phyloP scores from a whole-genome alignment of 2,888 invertebrate genomes.

The Athrips mouffetella region DNA sequence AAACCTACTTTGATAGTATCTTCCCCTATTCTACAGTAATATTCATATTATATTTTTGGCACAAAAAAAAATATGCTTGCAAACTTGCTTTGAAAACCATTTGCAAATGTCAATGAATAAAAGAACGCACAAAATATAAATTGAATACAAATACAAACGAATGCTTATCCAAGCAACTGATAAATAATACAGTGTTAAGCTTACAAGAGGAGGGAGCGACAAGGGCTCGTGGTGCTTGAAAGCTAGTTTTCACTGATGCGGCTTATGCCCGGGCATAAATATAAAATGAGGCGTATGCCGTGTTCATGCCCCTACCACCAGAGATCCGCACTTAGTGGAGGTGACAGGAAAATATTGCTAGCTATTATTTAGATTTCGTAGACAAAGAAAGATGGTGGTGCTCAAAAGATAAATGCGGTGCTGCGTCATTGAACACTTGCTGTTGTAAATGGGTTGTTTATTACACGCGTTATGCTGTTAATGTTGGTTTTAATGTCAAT shows the following conservation, averaged over 20 bases:
- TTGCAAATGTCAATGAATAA: constrained; percentile 1
- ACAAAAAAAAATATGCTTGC: no score
- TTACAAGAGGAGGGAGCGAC: constrained; percentile 16
- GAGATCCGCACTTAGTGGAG: constrained; percentile 7
- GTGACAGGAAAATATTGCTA: constrained; percentile 13
- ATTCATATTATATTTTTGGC: no score
- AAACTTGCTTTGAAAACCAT: background rate
- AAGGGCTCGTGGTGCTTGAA: constrained; percentile 18
- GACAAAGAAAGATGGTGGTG: constrained; percentile 10
- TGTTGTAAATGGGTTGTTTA: constrained; percentile 1
- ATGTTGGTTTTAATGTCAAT: constrained; percentile 16
- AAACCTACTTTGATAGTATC: no score
- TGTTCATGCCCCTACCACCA: constrained; percentile 17
- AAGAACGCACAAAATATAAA: constrained; percentile 34
- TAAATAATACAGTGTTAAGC: constrained; percentile 52
- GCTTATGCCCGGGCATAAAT: constrained; percentile 46
- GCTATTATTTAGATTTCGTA: constrained; percentile 13
- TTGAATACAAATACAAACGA: constrained; percentile 57
- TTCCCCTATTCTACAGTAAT: no score
- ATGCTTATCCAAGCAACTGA: constrained; percentile 42
- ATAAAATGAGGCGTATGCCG: constrained; percentile 40
- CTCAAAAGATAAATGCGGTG: constrained; percentile 6
- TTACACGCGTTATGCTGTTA: background rate
- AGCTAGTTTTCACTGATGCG: constrained; percentile 29
- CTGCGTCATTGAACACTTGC: constrained; percentile 11